phyloP scores from a whole-genome alignment of 2,113 vertebrate species.

The Sminthopsis crassicaudata region DNA sequence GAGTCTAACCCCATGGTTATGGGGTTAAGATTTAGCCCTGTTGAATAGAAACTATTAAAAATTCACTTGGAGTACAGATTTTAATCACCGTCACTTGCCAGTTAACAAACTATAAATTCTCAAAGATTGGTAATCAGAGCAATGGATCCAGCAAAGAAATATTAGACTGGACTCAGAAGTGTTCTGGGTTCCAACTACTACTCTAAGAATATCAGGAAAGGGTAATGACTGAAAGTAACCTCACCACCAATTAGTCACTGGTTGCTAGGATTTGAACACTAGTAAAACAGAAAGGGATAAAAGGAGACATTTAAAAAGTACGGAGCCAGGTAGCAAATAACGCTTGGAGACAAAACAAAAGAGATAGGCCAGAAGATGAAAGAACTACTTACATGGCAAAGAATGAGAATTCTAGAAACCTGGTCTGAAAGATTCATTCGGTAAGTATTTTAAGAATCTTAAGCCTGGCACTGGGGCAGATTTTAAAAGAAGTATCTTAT shows the following conservation, averaged over 20 bases:
- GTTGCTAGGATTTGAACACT: background rate
- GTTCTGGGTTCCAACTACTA: background rate
- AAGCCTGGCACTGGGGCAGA: conserved; percentile 1
- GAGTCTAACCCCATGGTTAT: background rate
- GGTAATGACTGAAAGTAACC: background rate
- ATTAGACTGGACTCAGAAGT: background rate
- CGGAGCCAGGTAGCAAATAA: background rate
- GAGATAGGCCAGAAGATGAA: conserved; percentile 25
- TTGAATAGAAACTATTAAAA: background rate
- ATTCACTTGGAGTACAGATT: background rate
- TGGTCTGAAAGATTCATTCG: conserved; percentile 38
- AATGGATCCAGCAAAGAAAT: background rate
- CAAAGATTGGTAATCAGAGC: background rate
- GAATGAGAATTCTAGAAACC: conserved; percentile 55
- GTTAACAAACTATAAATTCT: background rate
- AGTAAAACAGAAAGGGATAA: conserved; percentile 19
- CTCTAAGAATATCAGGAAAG: background rate
- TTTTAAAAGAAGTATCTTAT: conserved; percentile 8
- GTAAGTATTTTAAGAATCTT: conserved; percentile 30
- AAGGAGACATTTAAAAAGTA: conserved; percentile 40
- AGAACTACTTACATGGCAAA: conserved; percentile 34
- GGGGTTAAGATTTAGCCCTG: background rate
- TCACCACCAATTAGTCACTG: background rate
- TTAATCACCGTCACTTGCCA: background rate
- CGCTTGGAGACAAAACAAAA: background rate